Percentiles rank a stretch among this genome's conserved stretches.
Conservation (phyloP, 2,113 vertebrate genomes). For the Coreoperca whiteheadi region DNA sequence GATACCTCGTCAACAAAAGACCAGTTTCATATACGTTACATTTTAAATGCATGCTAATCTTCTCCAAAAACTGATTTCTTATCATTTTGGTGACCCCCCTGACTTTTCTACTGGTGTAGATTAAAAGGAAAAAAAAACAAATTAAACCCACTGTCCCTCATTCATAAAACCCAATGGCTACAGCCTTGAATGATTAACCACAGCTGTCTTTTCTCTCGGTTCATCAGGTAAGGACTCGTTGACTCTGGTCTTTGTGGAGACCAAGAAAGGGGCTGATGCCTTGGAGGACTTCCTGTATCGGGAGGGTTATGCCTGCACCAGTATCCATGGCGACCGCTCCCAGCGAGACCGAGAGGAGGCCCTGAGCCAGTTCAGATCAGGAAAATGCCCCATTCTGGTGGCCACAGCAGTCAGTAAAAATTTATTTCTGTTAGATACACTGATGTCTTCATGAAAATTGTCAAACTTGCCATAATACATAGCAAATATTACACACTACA, state of each 20-base stretch:
- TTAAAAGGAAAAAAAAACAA: not conserved
- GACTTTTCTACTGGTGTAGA: not conserved
- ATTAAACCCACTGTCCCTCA: not conserved
- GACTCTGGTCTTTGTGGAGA: slow-evolving; percentile 98
- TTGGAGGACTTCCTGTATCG: slow-evolving; percentile 96
- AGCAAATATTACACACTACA: not conserved
- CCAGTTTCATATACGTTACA: not conserved
- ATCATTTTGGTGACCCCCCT: not conserved
- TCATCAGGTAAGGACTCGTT: slow-evolving; percentile 93
- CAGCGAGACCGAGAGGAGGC: slow-evolving; percentile 98
- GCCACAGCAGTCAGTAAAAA: slow-evolving; percentile 92
- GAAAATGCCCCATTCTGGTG: slow-evolving; percentile 96
- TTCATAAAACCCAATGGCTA: not conserved
- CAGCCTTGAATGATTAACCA: slow-evolving; percentile 1
- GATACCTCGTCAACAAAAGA: not conserved
- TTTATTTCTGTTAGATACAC: fast-evolving
- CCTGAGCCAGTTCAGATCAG: slow-evolving; percentile 95
- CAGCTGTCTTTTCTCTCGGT: not conserved
- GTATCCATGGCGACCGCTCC: slow-evolving; percentile 97
- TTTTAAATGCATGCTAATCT: not conserved
- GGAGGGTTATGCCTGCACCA: slow-evolving; percentile 97
- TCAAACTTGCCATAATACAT: not conserved
- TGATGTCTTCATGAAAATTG: not conserved
- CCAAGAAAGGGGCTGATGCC: slow-evolving; percentile 97
- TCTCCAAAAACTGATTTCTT: not conserved